Percentiles rank a stretch among this genome's conserved stretches.
These are phyloP conservation scores for Hycleus cichorii DNA, from an alignment of 1,140 invertebrate genomes.

Conservation along the genomic window DNA sequence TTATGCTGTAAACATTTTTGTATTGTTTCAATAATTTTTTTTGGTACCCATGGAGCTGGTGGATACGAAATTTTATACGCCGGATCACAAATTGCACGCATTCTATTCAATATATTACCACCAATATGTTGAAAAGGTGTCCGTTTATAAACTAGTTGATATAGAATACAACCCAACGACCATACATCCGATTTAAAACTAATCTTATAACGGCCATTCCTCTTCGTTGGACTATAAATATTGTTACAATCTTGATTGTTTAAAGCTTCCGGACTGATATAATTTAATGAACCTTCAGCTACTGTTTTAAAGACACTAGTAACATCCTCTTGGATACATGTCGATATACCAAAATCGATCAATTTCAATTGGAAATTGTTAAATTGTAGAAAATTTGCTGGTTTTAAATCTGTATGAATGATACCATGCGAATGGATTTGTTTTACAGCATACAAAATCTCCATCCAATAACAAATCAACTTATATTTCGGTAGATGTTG, in stretches of 20 bases:
- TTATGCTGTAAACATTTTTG: conserved; percentile 64
- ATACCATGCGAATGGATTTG: conserved; percentile 90
- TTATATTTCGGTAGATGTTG: conserved; percentile 58
- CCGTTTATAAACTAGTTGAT: conserved; percentile 81
- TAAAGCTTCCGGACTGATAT: conserved; percentile 93
- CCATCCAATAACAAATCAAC: conserved; percentile 84
- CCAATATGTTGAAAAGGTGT: conserved; percentile 86
- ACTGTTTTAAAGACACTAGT: conserved; percentile 82
- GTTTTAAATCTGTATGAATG: conserved; percentile 95
- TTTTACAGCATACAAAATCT: conserved; percentile 87
- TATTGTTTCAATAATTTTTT: conserved; percentile 51
- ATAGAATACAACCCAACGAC: conserved; percentile 96
- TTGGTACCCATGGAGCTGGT: conserved; percentile 38
- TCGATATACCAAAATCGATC: conserved; percentile 98
- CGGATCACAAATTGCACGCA: conserved; percentile 60
- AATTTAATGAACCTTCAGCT: conserved; percentile 85
- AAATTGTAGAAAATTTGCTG: conserved; percentile 87
- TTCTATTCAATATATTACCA: conserved; percentile 62
- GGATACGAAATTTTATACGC: conserved; percentile 71
- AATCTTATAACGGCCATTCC: conserved; percentile 39
- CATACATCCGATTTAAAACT: conserved; percentile 84
- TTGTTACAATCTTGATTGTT: conserved; percentile 47
- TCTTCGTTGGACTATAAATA: conserved; percentile 40
- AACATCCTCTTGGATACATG: conserved; percentile 76
- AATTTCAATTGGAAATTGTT: conserved; percentile 83